phyloP scores from a whole-genome alignment of 1,140 invertebrate genomes.

The Drosophila virilis region DNA sequence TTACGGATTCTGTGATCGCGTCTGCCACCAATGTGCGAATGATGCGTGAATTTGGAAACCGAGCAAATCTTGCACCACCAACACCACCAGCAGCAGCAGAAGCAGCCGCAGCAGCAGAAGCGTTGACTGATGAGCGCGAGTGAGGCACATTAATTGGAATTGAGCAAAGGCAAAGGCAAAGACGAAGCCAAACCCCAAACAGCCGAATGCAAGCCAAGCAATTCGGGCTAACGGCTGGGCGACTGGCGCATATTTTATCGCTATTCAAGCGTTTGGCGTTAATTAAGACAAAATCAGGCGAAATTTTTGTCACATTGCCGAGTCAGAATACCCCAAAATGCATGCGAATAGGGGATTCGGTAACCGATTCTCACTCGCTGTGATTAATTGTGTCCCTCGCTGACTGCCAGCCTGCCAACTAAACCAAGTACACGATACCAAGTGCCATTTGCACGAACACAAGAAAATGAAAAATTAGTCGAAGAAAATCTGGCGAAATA shows the following conservation, averaged over 20 bases:
- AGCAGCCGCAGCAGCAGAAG: slow-evolving; percentile 4
- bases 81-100: slow-evolving; percentile 29
- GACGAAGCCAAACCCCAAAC: not conserved
- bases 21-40: slow-evolving; percentile 82
- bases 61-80: slow-evolving; percentile 49
- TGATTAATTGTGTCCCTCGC: slow-evolving; percentile 75
- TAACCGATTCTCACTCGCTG: slow-evolving; percentile 27
- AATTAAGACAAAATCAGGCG: slow-evolving; percentile 84
- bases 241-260: slow-evolving; percentile 82
- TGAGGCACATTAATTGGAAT: slow-evolving; percentile 76
- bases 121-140: slow-evolving; percentile 76
- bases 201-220: slow-evolving; percentile 14
- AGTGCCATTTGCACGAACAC: slow-evolving; percentile 30
- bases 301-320: slow-evolving; percentile 82
- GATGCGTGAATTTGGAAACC: slow-evolving; percentile 81
- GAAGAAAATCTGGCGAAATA: slow-evolving; percentile 83
- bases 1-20: slow-evolving; percentile 29
- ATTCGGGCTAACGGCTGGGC: slow-evolving; percentile 24
- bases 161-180: slow-evolving; percentile 29
- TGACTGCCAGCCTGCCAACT: slow-evolving; percentile 57
- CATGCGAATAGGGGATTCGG: slow-evolving; percentile 4
- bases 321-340: slow-evolving; percentile 9
- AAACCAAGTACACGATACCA: slow-evolving; percentile 26
- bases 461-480: slow-evolving; percentile 83
- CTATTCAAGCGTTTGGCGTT: slow-evolving; percentile 84